Evolutionary conservation across 2,797 vertebrate genomes (phyloP).

Genomic region (Tinamus major): DNA sequence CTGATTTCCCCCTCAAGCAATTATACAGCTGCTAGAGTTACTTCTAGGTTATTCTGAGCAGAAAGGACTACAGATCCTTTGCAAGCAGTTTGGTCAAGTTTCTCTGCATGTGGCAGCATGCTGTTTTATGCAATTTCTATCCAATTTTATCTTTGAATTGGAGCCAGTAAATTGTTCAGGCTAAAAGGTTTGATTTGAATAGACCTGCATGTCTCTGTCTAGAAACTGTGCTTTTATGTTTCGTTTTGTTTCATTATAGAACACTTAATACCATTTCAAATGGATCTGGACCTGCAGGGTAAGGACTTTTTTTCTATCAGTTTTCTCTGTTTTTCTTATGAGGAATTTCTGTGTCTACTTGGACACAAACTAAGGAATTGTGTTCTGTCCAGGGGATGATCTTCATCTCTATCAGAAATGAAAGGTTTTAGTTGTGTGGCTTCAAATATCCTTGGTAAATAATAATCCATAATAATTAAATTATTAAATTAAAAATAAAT

Average conservation of each 20-base stretch:
- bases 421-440: neutral
- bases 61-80: neutral
- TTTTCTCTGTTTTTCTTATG: neutral
- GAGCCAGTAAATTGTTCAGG: neutral
- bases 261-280: conserved; percentile 46
- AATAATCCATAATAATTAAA: neutral
- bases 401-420: neutral
- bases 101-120: neutral
- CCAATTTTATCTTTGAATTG: conserved; percentile 15
- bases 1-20: neutral
- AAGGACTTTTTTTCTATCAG: conserved; percentile 33
- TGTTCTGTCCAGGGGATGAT: neutral
- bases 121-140: conserved; percentile 3
- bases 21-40: neutral
- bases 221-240: conserved; percentile 4
- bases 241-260: conserved; percentile 57
- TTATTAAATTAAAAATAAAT: neutral
- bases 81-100: neutral
- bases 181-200: conserved; percentile 40
- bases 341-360: conserved; percentile 24
- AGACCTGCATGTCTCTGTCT: neutral
- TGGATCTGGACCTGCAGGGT: conserved; percentile 74
- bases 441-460: neutral
- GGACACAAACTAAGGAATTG: neutral
- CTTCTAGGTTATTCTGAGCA: neutral